These are phyloP conservation scores for Mus caroli DNA, from an alignment of 2,797 vertebrate species.

Conservation along the genomic window DNA sequence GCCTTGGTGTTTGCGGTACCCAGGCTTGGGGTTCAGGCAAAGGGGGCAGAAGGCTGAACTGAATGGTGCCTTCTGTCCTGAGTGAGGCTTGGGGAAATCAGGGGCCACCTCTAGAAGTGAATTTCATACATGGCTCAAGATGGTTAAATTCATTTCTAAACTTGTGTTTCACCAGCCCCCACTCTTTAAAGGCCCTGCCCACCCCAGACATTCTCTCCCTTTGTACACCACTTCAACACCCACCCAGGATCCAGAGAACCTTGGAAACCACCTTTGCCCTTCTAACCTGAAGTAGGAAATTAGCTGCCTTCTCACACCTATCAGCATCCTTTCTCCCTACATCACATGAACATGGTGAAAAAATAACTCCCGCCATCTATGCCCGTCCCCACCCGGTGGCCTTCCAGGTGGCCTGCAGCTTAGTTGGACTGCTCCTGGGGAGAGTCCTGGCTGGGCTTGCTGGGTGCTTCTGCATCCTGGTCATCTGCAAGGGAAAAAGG, in stretches of 20 bases:
- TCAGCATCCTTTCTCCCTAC: neutral
- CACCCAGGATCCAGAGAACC: neutral
- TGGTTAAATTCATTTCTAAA: conserved; percentile 77
- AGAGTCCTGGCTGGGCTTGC: conserved; percentile 69
- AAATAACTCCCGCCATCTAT: neutral
- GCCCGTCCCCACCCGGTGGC: neutral
- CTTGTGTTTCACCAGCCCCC: neutral
- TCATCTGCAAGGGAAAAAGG: conserved; percentile 77
- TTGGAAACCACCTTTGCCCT: neutral
- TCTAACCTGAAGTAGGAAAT: conserved; percentile 47
- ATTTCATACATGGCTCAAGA: conserved; percentile 17
- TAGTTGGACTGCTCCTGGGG: conserved; percentile 81
- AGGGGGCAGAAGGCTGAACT: conserved; percentile 43
- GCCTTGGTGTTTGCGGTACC: neutral
- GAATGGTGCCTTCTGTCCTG: conserved; percentile 35
- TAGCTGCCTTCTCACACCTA: neutral
- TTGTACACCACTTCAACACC: neutral
- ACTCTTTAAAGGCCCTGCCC: conserved; percentile 39
- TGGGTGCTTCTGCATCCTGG: conserved; percentile 72
- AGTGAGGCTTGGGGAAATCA: conserved; percentile 51
- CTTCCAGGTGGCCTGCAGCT: conserved; percentile 1
- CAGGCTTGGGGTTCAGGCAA: neutral
- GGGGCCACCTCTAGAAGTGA: neutral
- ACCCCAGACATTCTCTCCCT: neutral
- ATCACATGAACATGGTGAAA: conserved; percentile 10